Evolutionary conservation across 1,140 invertebrate species (phyloP), one percentile per base, ranked within the genome.

Genomic region (Acromyrmex charruanus): DNA sequence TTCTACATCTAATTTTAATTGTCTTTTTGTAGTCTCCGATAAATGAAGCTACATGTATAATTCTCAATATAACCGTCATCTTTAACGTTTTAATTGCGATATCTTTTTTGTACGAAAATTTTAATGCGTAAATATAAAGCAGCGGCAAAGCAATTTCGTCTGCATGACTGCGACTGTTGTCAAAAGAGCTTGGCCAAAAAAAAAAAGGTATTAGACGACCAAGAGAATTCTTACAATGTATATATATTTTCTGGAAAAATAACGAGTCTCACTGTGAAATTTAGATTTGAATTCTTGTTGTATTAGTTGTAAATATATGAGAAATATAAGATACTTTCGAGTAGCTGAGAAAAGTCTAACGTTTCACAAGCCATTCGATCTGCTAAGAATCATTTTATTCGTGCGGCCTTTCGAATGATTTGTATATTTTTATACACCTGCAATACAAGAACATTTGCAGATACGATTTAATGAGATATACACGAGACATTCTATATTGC

Each of bases 351-450:
- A 80, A 86, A 86, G 66, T 84, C 69, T 82, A 71, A 77, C 59
- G 79, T 86, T 86, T 86, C 77, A 86, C 80, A 82, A 87, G 79
- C 69, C 75, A 85, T 84, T 87, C 80, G 80, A 82, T 87, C 69
- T 87, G 80, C 69, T 84, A 79, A 80, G 69, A 84, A 87, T 87
- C 81, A 87, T 84, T 87, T 87, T 84, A 74, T 72, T 86, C 85
- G 44, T 82, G 85, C 85, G 79, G 85, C 77, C 86, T 87, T 84
- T 82, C 77, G 79, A 86, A 84, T 87, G 79, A 84, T 87, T 87
- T 87, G 79, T 87, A 87, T 87, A 87, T 87, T 87, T 87, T 87
- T 87, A 87, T 87, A 87, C 86, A 74, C 68, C 77, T 86, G 65
- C 77, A 82, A 72, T 49, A 74, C 55, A 72, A 58, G 53, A 53